A percentile compares a stretch with the other conserved stretches of the same genome.
Conservation (phyloP, 2,113 vertebrate species). For the Rhinogobius similis region DNA sequence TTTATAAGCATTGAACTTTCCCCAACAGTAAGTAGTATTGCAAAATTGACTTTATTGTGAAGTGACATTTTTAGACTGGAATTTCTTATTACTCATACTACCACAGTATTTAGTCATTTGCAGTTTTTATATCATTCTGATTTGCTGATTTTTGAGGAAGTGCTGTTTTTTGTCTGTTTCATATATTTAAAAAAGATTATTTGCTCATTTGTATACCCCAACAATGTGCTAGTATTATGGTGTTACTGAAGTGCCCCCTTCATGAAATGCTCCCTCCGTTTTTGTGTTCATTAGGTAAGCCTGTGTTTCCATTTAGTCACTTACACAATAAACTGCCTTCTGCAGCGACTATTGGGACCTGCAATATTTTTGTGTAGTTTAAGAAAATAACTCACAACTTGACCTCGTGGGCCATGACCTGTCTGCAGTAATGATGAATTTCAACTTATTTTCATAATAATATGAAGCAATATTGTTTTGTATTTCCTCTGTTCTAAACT, state of each 20-base stretch:
- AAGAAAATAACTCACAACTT: neutral
- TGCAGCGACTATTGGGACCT: too few species aligned
- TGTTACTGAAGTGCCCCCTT: neutral
- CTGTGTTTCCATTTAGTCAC: too few species aligned
- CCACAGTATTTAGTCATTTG: neutral
- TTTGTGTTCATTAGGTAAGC: too few species aligned
- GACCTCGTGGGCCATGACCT: neutral
- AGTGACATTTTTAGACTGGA: slow-evolving; percentile 34
- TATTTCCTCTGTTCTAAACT: too few species aligned
- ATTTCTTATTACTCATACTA: slow-evolving; percentile 53
- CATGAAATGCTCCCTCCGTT: neutral
- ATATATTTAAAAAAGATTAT: too few species aligned
- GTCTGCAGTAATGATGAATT: too few species aligned
- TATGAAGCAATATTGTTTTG: too few species aligned
- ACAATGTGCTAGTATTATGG: too few species aligned
- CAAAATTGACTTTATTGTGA: slow-evolving; percentile 26
- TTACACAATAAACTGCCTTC: too few species aligned
- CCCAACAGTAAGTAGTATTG: slow-evolving; percentile 44
- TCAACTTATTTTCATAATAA: too few species aligned
- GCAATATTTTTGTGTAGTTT: neutral
- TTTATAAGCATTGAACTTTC: slow-evolving; percentile 19
- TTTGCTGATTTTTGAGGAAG: neutral
- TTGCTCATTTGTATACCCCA: too few species aligned
- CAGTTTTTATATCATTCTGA: slow-evolving; percentile 8
- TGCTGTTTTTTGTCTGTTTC: neutral